Percentiles rank a stretch among this genome's conserved stretches.
Evolutionary conservation across 2,797 vertebrate genomes (phyloP).

Genomic region (Chrosomus eos): DNA sequence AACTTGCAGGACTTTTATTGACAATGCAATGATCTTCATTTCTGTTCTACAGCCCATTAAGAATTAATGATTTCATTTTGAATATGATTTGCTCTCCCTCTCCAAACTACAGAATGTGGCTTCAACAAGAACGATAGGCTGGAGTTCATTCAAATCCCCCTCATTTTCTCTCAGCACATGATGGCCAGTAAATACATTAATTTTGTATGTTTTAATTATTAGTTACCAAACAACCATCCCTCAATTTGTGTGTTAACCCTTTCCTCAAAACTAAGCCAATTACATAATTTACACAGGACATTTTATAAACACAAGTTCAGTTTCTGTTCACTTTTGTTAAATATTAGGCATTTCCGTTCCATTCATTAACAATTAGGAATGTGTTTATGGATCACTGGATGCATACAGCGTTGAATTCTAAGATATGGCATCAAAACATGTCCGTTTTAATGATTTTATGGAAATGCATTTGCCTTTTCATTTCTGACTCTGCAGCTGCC

Average conservation of each 20-base stretch:
- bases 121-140: constrained; percentile 60
- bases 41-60: constrained; percentile 65
- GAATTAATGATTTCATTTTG: constrained; percentile 74
- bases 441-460: neutral
- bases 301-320: neutral
- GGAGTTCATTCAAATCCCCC: constrained; percentile 62
- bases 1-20: constrained; percentile 65
- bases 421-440: constrained; percentile 4
- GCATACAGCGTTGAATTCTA: neutral
- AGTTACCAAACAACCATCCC: constrained; percentile 51
- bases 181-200: constrained; percentile 52
- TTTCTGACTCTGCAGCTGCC: constrained; percentile 33
- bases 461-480: neutral
- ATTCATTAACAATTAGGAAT: constrained; percentile 32
- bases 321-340: neutral
- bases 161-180: constrained; percentile 54
- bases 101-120: constrained; percentile 55
- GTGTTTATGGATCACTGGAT: constrained; percentile 8
- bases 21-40: constrained; percentile 61
- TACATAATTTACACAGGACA: neutral
- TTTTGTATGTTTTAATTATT: constrained; percentile 60
- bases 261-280: neutral
- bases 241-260: constrained; percentile 17
- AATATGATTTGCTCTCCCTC: constrained; percentile 54
- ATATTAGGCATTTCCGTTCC: constrained; percentile 9